Evolutionary conservation across 92 coral and sea anemone genomes (phyloP).

Genomic region (Montipora capitata): DNA sequence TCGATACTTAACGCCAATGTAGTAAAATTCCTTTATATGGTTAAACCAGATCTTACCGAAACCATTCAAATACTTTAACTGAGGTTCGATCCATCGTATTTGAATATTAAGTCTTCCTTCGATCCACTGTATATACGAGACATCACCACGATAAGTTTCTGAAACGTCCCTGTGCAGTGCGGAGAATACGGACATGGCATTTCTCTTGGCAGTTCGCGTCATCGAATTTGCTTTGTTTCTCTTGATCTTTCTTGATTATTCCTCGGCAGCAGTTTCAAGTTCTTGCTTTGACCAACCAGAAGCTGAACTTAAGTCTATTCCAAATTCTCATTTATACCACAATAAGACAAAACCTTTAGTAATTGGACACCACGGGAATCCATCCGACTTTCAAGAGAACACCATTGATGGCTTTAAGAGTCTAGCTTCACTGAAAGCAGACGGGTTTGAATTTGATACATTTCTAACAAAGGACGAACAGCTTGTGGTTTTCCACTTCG

Average conservation of each 20-base stretch:
- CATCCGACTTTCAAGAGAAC: constrained; percentile 90
- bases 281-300: constrained; percentile 11
- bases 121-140: too few relatives aligned
- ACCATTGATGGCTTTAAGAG: constrained; percentile 93
- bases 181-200: neutral
- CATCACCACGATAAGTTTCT: too few relatives aligned
- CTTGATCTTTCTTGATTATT: neutral
- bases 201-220: neutral
- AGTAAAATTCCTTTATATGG: too few relatives aligned
- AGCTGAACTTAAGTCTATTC: constrained; percentile 23
- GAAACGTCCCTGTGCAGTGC: too few relatives aligned
- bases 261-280: neutral
- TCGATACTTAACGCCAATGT: too few relatives aligned
- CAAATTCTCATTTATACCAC: constrained; percentile 79
- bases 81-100: too few relatives aligned
- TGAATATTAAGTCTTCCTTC: too few relatives aligned
- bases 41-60: too few relatives aligned
- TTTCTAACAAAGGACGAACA: constrained; percentile 90
- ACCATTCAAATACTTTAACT: too few relatives aligned
- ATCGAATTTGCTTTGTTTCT: neutral
- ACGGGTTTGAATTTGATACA: constrained; percentile 93
- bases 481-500: constrained; percentile 88
- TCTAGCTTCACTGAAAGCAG: constrained; percentile 83
- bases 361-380: constrained; percentile 97
- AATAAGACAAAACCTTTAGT: constrained; percentile 84